Percentiles rank a stretch among this genome's conserved stretches.
Evolutionary conservation across 2,888 invertebrate species (phyloP).

Genomic region (Lochmaea crataegi): DNA sequence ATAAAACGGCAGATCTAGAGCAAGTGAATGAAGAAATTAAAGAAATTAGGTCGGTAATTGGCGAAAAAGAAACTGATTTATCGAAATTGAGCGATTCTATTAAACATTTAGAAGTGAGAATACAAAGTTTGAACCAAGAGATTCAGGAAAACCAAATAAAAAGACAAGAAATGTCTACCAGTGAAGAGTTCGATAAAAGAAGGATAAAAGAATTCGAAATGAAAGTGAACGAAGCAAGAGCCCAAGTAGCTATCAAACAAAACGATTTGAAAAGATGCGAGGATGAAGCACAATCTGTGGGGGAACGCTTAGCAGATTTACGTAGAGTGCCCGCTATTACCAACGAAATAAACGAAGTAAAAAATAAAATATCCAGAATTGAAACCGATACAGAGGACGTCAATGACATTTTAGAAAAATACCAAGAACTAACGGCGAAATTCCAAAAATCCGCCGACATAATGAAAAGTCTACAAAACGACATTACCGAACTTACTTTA

Average conservation of each 20-base stretch:
- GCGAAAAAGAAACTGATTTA: conserved; percentile 62
- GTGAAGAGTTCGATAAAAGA: conserved; percentile 54
- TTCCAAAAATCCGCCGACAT: conserved; percentile 55
- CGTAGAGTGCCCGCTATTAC: conserved; percentile 60
- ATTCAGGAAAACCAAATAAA: conserved; percentile 66
- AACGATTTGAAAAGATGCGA: conserved; percentile 63
- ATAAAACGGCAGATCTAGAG: conserved; percentile 61
- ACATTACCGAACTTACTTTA: conserved; percentile 52
- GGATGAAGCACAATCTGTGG: conserved; percentile 65
- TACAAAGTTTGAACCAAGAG: conserved; percentile 64
- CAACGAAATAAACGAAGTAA: conserved; percentile 64
- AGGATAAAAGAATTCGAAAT: conserved; percentile 51
- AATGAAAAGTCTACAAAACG: conserved; percentile 51
- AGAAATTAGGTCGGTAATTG: conserved; percentile 56
- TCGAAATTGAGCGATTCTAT: conserved; percentile 54
- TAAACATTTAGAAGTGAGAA: conserved; percentile 55
- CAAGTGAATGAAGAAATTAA: conserved; percentile 56
- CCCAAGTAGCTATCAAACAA: conserved; percentile 65
- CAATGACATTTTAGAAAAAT: conserved; percentile 54
- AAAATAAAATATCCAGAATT: conserved; percentile 64
- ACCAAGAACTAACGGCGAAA: conserved; percentile 59
- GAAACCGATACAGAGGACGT: conserved; percentile 59
- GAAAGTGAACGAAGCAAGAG: conserved; percentile 53
- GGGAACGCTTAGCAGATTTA: conserved; percentile 66
- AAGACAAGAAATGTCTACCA: conserved; percentile 59